phyloP scores from a whole-genome alignment of 2,888 invertebrate genomes.

The Spilarctia lutea region DNA sequence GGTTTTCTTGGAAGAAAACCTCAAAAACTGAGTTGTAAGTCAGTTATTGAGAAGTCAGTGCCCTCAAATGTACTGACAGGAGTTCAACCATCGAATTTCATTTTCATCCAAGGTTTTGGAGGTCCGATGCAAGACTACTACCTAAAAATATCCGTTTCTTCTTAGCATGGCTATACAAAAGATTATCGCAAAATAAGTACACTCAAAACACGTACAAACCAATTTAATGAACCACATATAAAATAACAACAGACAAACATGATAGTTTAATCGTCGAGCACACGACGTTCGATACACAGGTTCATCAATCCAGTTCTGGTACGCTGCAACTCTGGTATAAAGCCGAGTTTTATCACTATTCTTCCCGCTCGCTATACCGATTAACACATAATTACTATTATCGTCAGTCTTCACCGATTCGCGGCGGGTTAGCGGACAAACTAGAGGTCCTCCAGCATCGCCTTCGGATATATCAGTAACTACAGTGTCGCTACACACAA shows the following conservation, averaged over 20 bases:
- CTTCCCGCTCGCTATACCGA: conserved; percentile 4
- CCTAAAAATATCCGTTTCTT: too few relatives aligned
- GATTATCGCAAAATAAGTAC: neutral
- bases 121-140: too few relatives aligned
- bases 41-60: too few relatives aligned
- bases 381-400: conserved; percentile 1
- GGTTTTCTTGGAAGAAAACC: too few relatives aligned
- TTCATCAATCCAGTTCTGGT: neutral
- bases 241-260: neutral
- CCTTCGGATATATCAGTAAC: conserved; percentile 15
- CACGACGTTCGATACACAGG: neutral
- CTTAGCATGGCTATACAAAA: neutral
- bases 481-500: conserved; percentile 40
- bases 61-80: too few relatives aligned
- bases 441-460: conserved; percentile 7
- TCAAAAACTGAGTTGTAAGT: too few relatives aligned
- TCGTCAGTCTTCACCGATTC: neutral
- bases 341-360: conserved; percentile 6
- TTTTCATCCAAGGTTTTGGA: too few relatives aligned
- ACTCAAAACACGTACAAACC: conserved; percentile 9
- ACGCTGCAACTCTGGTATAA: conserved; percentile 3
- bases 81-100: too few relatives aligned
- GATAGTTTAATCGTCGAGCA: neutral
- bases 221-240: conserved; percentile 14
- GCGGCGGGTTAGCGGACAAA: neutral